Conservation (phyloP, 2,113 vertebrate species). For the Nymphicus hollandicus region DNA sequence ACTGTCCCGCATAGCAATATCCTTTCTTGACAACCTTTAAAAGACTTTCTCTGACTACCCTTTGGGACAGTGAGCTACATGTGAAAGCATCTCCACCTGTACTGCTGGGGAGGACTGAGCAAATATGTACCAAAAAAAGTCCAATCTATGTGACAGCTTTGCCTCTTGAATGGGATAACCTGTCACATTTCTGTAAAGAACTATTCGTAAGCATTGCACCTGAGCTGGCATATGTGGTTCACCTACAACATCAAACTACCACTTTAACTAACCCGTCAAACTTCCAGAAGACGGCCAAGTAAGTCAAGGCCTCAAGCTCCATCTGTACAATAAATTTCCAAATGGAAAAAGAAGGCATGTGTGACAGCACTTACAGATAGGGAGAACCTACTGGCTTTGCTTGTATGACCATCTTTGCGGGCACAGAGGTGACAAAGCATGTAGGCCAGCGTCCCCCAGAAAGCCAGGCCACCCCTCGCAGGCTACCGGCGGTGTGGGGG, state of each 20-base stretch:
- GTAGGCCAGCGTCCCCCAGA: rapidly evolving
- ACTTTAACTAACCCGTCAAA: neutral
- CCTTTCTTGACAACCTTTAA: neutral
- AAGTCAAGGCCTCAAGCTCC: neutral
- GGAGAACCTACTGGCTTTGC: rapidly evolving
- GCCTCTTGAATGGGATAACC: rapidly evolving
- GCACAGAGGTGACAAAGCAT: rapidly evolving
- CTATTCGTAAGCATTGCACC: rapidly evolving
- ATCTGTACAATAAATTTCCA: no score
- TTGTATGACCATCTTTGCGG: rapidly evolving
- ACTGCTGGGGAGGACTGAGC: neutral
- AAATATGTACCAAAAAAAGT: rapidly evolving
- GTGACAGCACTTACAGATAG: neutral
- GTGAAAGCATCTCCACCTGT: neutral
- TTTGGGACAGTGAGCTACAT: neutral
- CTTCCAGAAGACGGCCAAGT: neutral
- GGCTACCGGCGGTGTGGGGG: rapidly evolving
- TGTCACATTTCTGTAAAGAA: rapidly evolving
- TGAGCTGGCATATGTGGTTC: rapidly evolving
- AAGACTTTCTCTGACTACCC: neutral
- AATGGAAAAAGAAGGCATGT: rapidly evolving
- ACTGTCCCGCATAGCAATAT: neutral
- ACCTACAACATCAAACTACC: neutral
- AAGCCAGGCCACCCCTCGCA: neutral
- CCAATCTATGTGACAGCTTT: no score